Evolutionary conservation across 2,797 vertebrate genomes (phyloP).

Genomic region (Acropternis orthonyx): DNA sequence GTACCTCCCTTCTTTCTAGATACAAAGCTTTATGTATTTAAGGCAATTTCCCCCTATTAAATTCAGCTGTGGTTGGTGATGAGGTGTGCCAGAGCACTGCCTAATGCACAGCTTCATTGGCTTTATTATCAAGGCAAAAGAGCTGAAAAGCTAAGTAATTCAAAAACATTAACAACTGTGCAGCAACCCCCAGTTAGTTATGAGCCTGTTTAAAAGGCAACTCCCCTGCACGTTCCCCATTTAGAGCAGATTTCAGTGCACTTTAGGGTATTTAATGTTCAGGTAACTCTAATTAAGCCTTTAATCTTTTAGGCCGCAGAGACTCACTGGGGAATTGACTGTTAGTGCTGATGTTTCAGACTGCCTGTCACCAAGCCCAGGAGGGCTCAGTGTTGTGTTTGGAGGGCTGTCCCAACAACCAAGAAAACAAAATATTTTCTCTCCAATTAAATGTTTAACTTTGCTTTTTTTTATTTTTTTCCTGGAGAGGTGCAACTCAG

Average conservation of each 20-base stretch:
- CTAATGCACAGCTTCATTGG: not conserved
- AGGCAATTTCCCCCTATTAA: not conserved
- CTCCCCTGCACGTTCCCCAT: not conserved
- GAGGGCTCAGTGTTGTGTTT: not conserved
- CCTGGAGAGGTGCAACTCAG: not conserved
- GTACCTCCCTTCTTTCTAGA: not conserved
- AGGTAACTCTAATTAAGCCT: constrained; percentile 23
- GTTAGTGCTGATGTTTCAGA: not conserved
- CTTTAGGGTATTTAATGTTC: not conserved
- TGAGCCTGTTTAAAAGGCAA: not conserved
- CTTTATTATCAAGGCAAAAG: not conserved
- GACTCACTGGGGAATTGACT: not conserved
- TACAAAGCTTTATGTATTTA: not conserved
- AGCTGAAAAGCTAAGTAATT: not conserved
- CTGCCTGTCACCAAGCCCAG: not conserved
- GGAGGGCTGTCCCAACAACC: not conserved
- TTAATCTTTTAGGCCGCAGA: not conserved
- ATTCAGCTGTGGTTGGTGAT: not conserved
- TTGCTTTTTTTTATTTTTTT: too few species aligned
- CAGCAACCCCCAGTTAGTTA: not conserved
- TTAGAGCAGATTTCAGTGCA: not conserved
- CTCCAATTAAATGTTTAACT: not conserved
- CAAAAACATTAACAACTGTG: not conserved
- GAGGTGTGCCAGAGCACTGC: not conserved
- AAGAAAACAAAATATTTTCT: not conserved